Evolutionary conservation across 2,888 invertebrate genomes (phyloP), one percentile per base, ranked within the genome.

Genomic region (Linyphia triangularis): DNA sequence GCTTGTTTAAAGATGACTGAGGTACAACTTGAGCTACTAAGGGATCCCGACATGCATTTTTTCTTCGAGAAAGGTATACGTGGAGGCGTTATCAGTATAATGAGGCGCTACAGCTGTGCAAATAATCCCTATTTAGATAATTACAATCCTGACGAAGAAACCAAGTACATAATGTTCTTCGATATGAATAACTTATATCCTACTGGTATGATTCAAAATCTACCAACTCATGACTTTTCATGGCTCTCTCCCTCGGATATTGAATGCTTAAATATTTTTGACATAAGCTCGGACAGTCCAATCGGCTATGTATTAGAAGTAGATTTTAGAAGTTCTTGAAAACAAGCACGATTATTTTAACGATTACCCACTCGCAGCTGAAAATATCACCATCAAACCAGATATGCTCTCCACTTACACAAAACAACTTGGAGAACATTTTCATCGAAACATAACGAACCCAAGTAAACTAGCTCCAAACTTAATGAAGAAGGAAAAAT

Each of bases 131-230:
- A 65, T 13, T 1, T 65, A 4, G 30, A 65, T 13, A 30, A 16
- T 30, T 28, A 10, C 1, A 19, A 65, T 65, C 1, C 10, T 30
- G 2, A 9, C 10, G 0, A 65, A 28, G 16, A 10, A 9, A 30
- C 16, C 10, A 65, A 30, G n/a, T 65, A 30, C 16, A 65, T 65
- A 6, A 65, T 65, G 65, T 65, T 28, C 72, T 40, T 90, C 1
- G 91, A 91, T 75, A 72, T 69, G 10, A 90, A 90, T 82, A 90
- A 90, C 67, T 63, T 90, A 59, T 90, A 90, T 43, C n/a, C n/a
- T n/a, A n/a, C n/a, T n/a, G n/a, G n/a, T n/a, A n/a, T n/a, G n/a
- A n/a, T n/a, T n/a, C n/a, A n/a, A n/a, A n/a, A n/a, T n/a, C n/a
- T n/a, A n/a, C n/a, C n/a, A n/a, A n/a, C n/a, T n/a, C n/a, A n/a